Conservation (phyloP, 2,113 vertebrate species). For the Platanista minor region DNA sequence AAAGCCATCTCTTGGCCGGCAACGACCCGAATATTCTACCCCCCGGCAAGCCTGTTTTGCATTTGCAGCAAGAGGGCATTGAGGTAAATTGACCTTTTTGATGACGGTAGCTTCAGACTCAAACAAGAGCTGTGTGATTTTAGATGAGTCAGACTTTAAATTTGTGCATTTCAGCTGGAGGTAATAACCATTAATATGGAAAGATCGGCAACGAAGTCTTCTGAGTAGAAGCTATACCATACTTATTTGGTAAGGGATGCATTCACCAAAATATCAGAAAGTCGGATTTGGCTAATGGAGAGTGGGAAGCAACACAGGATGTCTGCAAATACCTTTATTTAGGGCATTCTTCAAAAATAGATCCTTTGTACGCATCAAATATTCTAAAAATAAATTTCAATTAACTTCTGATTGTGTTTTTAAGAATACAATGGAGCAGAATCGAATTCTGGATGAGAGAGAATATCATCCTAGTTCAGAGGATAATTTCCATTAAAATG, state of each 20-base stretch:
- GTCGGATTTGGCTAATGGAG: neutral
- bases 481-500: conserved; percentile 49
- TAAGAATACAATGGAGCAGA: conserved; percentile 12
- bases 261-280: conserved; percentile 26
- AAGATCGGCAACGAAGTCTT: neutral
- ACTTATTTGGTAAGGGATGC: neutral
- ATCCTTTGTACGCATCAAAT: neutral
- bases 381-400: conserved; percentile 43
- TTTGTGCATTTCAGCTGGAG: neutral
- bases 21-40: neutral
- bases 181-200: neutral
- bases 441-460: conserved; percentile 28
- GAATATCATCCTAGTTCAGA: conserved; percentile 22
- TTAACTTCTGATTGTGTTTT: conserved; percentile 42
- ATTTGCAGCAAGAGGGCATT: neutral
- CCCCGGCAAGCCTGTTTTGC: neutral
- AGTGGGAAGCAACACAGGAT: neutral
- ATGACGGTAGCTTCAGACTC: neutral
- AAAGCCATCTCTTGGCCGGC: neutral
- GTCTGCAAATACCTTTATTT: neutral
- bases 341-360: neutral
- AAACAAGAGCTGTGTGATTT: neutral
- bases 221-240: neutral
- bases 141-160: neutral
- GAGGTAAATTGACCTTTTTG: neutral